Percentiles rank a stretch among this genome's conserved stretches.
phyloP scores from a whole-genome alignment of 2,113 vertebrate species.

The Laticauda laticaudata region DNA sequence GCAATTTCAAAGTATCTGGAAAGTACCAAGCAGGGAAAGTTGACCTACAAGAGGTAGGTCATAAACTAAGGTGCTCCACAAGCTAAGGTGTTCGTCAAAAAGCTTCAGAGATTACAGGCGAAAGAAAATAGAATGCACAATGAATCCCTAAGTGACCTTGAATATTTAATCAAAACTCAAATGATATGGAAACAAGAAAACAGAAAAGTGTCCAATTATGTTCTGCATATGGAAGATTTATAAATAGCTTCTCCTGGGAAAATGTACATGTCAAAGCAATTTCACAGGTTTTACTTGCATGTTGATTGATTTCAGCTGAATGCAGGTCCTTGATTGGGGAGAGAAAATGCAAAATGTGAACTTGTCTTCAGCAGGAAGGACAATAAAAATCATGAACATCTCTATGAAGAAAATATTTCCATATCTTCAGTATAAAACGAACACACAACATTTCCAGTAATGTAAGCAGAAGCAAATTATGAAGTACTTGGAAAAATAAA shows the following conservation, averaged over 20 bases:
- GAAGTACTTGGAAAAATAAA: background rate
- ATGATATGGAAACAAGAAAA: rapidly evolving
- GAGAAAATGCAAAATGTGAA: conserved; percentile 8
- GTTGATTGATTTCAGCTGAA: background rate
- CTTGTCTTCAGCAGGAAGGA: background rate
- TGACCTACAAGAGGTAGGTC: background rate
- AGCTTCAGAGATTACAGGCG: background rate
- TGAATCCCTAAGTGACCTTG: rapidly evolving
- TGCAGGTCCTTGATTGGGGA: background rate
- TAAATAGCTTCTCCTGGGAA: conserved; percentile 25
- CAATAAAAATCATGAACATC: background rate
- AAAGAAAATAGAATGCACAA: background rate
- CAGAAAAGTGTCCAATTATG: conserved; percentile 10
- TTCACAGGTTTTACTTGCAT: conserved; percentile 1
- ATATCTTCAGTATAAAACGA: background rate
- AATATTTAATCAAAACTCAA: background rate
- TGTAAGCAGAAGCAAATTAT: background rate
- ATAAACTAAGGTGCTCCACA: background rate
- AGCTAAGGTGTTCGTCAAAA: background rate
- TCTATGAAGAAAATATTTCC: background rate
- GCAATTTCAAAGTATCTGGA: background rate
- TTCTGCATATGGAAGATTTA: background rate
- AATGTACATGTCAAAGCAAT: conserved; percentile 8
- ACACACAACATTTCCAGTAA: background rate
- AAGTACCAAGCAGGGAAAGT: background rate